Evolutionary conservation across 2,797 vertebrate genomes (phyloP), one percentile per base, ranked within the genome.

Genomic region (Etheostoma perlongum): DNA sequence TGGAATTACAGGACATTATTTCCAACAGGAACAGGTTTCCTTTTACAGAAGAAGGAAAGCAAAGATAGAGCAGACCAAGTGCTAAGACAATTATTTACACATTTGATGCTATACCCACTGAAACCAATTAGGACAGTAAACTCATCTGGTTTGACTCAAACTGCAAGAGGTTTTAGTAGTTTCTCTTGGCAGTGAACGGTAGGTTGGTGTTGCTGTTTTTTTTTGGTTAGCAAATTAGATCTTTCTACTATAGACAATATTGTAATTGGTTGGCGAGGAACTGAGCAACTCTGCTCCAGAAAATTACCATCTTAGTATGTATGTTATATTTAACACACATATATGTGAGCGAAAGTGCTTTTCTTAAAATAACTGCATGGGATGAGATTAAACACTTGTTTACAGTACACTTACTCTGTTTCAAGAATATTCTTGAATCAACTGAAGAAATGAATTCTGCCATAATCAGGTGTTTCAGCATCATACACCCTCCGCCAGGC

Each of bases 71-170:
- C 33, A 40, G 47, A 49, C 44, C 68, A 51, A 58, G 72, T 72
- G 65, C 66, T 65, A 68, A 74, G 72, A 79, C 80, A 83, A 78
- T 68, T 58, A 87, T 88, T 85, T 85, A 68, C 80, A 85, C 78
- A 73, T 87, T 85, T 85, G 76, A 86, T 81, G 74, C 13, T 76
- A 59, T 75, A 72, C 78, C 84, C 84, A 71, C 67, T 67, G 85
- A 89, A 82, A 87, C 84, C 84, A 90, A 89, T 93, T 92, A 89
- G 66, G 51, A 79, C 42, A 74, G 60, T 75, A 85, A 87, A 87
- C 67, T 78, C 68, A 79, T 88, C 85, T 80, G 77, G 74, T 82
- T 81, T 49, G 53, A 77, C 72, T 82, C 74, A 79, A 75, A 82
- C 77, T 67, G 66, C 13, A 18, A 76, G 51, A 49, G 58, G 40